Percentiles rank a stretch among this genome's conserved stretches.
Evolutionary conservation across 2,113 vertebrate species (phyloP).

Genomic region (Nicator chloris): DNA sequence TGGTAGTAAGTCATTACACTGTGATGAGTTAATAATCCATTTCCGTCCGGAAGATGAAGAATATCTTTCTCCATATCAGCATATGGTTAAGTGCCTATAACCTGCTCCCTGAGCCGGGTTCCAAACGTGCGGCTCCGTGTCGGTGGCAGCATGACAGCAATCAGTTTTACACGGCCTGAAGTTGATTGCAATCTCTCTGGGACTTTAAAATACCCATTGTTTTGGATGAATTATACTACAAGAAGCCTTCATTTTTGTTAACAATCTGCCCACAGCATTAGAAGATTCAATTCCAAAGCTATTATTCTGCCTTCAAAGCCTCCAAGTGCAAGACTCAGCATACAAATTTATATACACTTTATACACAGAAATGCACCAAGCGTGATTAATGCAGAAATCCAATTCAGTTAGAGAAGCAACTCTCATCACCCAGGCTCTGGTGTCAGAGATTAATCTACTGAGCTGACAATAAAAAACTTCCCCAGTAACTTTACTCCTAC

Average conservation of each 20-base stretch:
- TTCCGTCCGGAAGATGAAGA: constrained; percentile 41
- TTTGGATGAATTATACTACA: constrained; percentile 62
- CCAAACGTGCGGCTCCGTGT: background rate
- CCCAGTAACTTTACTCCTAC: background rate
- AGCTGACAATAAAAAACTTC: constrained; percentile 18
- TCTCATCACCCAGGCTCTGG: background rate
- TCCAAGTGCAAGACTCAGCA: constrained; percentile 22
- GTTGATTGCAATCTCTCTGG: constrained; percentile 60
- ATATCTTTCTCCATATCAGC: constrained; percentile 26
- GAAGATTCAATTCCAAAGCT: constrained; percentile 62
- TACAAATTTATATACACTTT: constrained; percentile 53
- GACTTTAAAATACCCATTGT: constrained; percentile 56
- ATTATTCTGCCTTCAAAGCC: constrained; percentile 61
- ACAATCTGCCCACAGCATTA: constrained; percentile 63
- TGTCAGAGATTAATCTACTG: constrained; percentile 51
- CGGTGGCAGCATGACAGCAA: background rate
- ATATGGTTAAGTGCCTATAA: constrained; percentile 51
- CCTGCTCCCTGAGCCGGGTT: background rate
- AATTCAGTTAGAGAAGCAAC: constrained; percentile 27
- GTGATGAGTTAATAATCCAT: constrained; percentile 58
- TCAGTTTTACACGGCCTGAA: background rate
- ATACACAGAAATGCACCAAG: constrained; percentile 11
- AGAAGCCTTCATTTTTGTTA: constrained; percentile 62
- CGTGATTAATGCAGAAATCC: constrained; percentile 46
- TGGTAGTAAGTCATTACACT: constrained; percentile 29